Evolutionary conservation across 64 coral and sea anemone species (phyloP), one percentile per base, ranked within the genome.

Genomic region (Pachyseris speciosa): DNA sequence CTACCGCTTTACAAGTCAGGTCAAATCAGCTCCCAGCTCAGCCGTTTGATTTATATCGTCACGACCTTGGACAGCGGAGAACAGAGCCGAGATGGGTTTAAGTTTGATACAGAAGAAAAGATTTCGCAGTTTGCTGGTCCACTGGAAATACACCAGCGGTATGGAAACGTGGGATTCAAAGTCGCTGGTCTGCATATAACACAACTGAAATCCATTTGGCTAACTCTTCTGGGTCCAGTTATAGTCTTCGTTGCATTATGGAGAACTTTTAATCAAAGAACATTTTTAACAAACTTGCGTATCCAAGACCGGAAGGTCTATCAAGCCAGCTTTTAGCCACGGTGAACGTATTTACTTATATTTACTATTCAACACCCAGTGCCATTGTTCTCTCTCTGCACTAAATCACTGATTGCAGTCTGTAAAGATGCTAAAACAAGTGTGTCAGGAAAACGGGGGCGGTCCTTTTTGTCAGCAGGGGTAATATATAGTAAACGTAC

Each of bases 231-330:
- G 10, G 85, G 85, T 15, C 85, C 85, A 24, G 86, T 94, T 15
- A 84, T 94, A 63, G 92, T 57, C 64, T 94, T 94, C 19, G 86
- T 89, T 16, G n/a, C n/a, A n/a, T n/a, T n/a, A n/a, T n/a, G 92
- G 92, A n/a, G 84, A 89, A 29, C 29, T 94, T 72, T 37, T 94
- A 5, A 26, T 94, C 0, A 89, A 94, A 57, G 92, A 89, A 33
- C 84, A 83, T 74, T 83, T 94, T 42, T 94, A 81, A 37, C n/a
- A n/a, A n/a, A n/a, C n/a, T n/a, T n/a, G n/a, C n/a, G n/a, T n/a
- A n/a, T n/a, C n/a, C n/a, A n/a, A n/a, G n/a, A n/a, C n/a, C n/a
- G n/a, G n/a, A n/a, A n/a, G n/a, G n/a, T n/a, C n/a, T n/a, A n/a
- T n/a, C n/a, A n/a, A n/a, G n/a, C n/a, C n/a, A n/a, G n/a, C n/a